A percentile compares a stretch with the other conserved stretches of the same genome.
These are phyloP conservation scores for Riparia riparia DNA, from an alignment of 2,113 vertebrate species.

Conservation along the genomic window DNA sequence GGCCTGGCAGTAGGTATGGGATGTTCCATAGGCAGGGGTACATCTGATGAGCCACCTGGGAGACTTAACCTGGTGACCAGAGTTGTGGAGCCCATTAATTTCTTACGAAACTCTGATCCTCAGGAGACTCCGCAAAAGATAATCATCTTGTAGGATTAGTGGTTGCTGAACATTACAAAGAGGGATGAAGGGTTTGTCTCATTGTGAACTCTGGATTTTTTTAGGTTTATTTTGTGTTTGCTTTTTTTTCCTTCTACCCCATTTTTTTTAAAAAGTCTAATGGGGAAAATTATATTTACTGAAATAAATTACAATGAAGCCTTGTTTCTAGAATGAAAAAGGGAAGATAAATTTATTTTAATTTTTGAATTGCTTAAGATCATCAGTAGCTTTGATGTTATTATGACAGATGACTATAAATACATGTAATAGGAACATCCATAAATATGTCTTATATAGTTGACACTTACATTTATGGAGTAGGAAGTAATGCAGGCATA, in stretches of 20 bases:
- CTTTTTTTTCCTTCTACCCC: background rate
- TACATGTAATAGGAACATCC: background rate
- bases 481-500: background rate
- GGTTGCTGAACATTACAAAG: background rate
- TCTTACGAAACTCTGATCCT: background rate
- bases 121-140: background rate
- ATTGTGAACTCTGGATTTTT: background rate
- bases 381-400: background rate
- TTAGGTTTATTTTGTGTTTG: background rate
- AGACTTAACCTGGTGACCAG: background rate
- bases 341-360: background rate
- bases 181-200: background rate
- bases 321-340: background rate
- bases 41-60: accelerated
- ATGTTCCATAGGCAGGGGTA: background rate
- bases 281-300: background rate
- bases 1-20: background rate
- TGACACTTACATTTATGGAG: background rate
- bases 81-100: background rate
- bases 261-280: background rate
- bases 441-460: background rate
- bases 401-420: background rate
- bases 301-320: background rate
- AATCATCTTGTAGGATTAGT: slow-evolving; percentile 8
- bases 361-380: background rate